Conservation (phyloP, 2,888 invertebrate species). For the Amblyteles armatorius region DNA sequence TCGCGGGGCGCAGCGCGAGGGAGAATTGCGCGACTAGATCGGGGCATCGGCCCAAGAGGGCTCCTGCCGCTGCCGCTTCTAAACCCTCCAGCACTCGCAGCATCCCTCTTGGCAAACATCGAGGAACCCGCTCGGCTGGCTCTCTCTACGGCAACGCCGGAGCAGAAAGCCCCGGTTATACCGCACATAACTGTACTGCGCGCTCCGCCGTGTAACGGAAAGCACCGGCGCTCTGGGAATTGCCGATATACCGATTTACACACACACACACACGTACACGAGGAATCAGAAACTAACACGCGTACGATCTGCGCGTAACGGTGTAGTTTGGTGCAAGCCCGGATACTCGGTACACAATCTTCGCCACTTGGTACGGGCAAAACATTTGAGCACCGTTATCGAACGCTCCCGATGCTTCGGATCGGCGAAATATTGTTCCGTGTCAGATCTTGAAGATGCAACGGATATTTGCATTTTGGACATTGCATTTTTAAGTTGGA, state of each 20-base stretch:
- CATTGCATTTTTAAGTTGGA: too few species aligned
- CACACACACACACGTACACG: neutral
- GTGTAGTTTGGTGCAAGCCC: constrained; percentile 1
- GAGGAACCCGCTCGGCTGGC: constrained; percentile 58
- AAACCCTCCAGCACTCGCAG: constrained; percentile 77
- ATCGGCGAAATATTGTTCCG: too few species aligned
- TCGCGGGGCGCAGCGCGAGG: constrained; percentile 43
- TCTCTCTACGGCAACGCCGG: constrained; percentile 70
- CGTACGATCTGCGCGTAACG: neutral
- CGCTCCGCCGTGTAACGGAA: constrained; percentile 11
- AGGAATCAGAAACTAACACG: neutral
- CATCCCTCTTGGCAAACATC: constrained; percentile 81
- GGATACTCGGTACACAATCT: constrained; percentile 5
- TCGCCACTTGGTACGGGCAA: constrained; percentile 1
- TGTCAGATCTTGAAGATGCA: too few species aligned
- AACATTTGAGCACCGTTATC: constrained; percentile 3
- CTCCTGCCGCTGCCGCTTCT: constrained; percentile 72
- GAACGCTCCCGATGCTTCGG: too few species aligned
- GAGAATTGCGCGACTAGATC: constrained; percentile 36
- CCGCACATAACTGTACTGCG: constrained; percentile 42
- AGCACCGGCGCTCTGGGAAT: constrained; percentile 23
- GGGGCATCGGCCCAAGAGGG: constrained; percentile 58
- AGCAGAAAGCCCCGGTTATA: constrained; percentile 75
- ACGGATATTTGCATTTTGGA: too few species aligned
- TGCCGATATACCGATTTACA: constrained; percentile 50